Evolutionary conservation across 2,888 invertebrate genomes (phyloP).

Genomic region (Drosophila subsilvestris): DNA sequence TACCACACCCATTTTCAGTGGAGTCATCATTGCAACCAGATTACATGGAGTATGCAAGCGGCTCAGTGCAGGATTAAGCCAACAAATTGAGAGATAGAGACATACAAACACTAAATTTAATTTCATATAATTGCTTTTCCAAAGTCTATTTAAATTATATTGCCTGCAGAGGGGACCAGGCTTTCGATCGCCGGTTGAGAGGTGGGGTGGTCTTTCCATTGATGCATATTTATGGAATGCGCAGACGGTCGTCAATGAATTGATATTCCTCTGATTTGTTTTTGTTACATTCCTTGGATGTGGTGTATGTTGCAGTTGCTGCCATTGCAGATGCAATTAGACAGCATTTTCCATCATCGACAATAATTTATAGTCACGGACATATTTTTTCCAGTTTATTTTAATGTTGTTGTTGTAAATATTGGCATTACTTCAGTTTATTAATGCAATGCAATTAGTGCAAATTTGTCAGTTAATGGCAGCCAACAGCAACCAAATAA

Average conservation of each 20-base stretch:
- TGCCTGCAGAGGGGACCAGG: conserved; percentile 47
- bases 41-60: conserved; percentile 77
- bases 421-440: conserved; percentile 62
- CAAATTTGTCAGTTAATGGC: conserved; percentile 78
- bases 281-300: conserved; percentile 40
- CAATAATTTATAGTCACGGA: conserved; percentile 47
- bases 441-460: conserved; percentile 78
- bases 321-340: conserved; percentile 60
- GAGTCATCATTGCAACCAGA: conserved; percentile 47
- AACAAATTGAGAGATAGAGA: conserved; percentile 9
- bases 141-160: conserved; percentile 79
- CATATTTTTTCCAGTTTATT: conserved; percentile 37
- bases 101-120: conserved; percentile 69
- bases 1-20: conserved; percentile 24
- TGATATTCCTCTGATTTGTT: conserved; percentile 70
- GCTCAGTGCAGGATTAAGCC: conserved; percentile 73
- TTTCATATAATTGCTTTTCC: conserved; percentile 78
- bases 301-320: conserved; percentile 15
- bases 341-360: conserved; percentile 55
- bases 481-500: conserved; percentile 72
- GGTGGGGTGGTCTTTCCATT: conserved; percentile 2
- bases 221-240: conserved; percentile 59
- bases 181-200: not conserved
- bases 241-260: conserved; percentile 70
- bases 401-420: conserved; percentile 27